Evolutionary conservation across 2,888 invertebrate genomes (phyloP), one percentile per base, ranked within the genome.

Genomic region (Epinotia brunnichana): DNA sequence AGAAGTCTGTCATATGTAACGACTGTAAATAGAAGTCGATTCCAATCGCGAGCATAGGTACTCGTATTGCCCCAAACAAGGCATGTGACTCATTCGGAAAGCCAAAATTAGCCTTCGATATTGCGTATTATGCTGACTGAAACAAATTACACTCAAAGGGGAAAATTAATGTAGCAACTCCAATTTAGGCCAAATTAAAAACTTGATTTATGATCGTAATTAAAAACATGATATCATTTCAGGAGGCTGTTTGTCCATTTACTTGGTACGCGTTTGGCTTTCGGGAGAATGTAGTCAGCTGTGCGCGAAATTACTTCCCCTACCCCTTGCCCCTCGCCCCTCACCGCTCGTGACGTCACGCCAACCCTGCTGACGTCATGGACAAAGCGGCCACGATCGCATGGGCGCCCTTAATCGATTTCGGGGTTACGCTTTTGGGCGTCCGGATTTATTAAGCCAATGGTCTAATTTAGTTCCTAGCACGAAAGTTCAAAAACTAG

Each of bases 361-460:
- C 80, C 81, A 80, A 78, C 85, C 84, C 81, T 80, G 85, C 84
- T 91, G 84, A 91, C 92, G 92, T 92, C 92, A 91, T 87, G 81
- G 81, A 83, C 87, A 80, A 84, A 86, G 84, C 85, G 86, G 83
- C 86, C 85, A 85, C 87, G 88, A 87, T 86, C 86, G 87, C 86
- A 85, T 83, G 82, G 83, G 82, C 82, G 87, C 85, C 89, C 90
- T 87, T 88, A 89, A 89, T 90, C 90, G 88, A 88, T 87, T 86
- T 85, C 81, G 86, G 86, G 87, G 88, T 87, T 88, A 76, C 74
- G 73, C 64, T 75, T 74, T 68, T 60, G 56, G 66, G 61, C 64
- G 69, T 29, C 54, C 64, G 41, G 64, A 74, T 74, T 74, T 74
- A 74, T 70, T 66, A 62, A 57, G 24, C 53, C 56, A 74, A 70